Percentiles rank a stretch among this genome's conserved stretches.
These are phyloP conservation scores for Onychorhynchus coronatus DNA, from an alignment of 2,113 vertebrate species.

Conservation along the genomic window DNA sequence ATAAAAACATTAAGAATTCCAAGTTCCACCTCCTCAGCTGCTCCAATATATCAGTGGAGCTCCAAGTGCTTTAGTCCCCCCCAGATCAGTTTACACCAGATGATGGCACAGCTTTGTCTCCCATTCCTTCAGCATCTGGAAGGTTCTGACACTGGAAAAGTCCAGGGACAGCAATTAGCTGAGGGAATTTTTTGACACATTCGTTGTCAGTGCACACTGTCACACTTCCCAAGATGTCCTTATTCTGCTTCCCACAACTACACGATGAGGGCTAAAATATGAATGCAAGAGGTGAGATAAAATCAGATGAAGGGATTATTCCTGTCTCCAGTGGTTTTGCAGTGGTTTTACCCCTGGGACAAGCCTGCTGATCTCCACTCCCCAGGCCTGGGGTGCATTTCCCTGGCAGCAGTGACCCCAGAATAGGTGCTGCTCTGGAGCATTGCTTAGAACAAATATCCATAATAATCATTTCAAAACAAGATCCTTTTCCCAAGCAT, in stretches of 20 bases:
- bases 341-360: background rate
- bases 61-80: background rate
- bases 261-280: background rate
- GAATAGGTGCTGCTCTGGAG: background rate
- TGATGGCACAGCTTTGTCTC: background rate
- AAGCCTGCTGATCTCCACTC: background rate
- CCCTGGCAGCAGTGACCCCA: background rate
- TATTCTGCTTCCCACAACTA: background rate
- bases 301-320: background rate
- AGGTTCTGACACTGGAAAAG: background rate
- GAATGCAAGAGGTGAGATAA: background rate
- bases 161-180: background rate
- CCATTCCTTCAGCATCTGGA: background rate
- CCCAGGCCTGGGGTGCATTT: background rate
- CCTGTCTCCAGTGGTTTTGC: background rate
- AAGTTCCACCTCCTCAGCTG: slow-evolving; percentile 25
- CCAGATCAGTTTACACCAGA: background rate
- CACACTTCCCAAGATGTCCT: background rate
- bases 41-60: slow-evolving; percentile 36
- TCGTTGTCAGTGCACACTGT: background rate
- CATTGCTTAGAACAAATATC: background rate
- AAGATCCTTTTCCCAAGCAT: background rate
- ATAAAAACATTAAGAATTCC: background rate
- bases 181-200: background rate
- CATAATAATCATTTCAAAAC: background rate